Conservation (phyloP, 2,113 vertebrate genomes). For the Phyllostomus discolor region DNA sequence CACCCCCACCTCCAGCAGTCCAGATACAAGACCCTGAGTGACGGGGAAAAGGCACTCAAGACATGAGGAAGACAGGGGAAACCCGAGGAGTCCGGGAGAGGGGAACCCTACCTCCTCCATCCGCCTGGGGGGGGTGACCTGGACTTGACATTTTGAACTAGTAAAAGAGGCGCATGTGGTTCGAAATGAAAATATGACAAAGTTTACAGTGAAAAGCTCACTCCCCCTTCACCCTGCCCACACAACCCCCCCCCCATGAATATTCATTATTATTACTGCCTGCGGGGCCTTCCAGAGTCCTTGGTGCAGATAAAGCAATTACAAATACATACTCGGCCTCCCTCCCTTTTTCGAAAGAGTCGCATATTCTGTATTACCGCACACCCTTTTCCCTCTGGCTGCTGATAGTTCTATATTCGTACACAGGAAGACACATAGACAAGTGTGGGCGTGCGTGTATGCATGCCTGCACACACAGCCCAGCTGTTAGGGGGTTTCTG, state of each 20-base stretch:
- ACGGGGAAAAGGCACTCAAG: background rate
- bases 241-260: background rate
- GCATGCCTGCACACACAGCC: background rate
- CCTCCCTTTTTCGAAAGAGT: background rate
- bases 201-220: background rate
- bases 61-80: background rate
- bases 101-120: background rate
- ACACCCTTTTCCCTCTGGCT: background rate
- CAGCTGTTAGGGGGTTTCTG: background rate
- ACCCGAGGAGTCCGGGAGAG: background rate
- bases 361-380: too few relatives aligned
- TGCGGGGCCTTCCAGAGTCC: background rate
- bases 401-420: background rate
- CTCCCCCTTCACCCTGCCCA: background rate
- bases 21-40: background rate
- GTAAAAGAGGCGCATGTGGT: background rate
- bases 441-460: background rate
- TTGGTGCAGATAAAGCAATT: background rate
- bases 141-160: background rate
- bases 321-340: background rate
- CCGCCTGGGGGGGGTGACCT: background rate
- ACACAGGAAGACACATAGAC: background rate
- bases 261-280: background rate
- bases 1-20: background rate
- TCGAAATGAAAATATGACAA: background rate